A percentile compares a stretch with the other conserved stretches of the same genome.
These are phyloP conservation scores for Tragelaphus oryx DNA, from an alignment of 2,797 vertebrate species.

Conservation along the genomic window DNA sequence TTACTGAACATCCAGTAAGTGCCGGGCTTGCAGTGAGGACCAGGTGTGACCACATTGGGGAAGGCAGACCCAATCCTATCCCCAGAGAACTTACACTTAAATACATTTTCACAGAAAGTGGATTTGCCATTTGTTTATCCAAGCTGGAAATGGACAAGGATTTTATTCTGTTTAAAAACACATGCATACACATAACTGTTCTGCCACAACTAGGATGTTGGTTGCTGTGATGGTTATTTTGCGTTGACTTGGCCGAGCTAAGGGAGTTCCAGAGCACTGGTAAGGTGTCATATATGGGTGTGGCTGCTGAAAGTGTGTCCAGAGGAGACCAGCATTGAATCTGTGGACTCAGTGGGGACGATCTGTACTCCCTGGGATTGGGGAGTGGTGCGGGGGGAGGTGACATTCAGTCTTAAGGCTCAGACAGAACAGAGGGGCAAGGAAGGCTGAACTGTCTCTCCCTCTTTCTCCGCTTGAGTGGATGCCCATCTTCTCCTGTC, in stretches of 20 bases:
- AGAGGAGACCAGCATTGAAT: not conserved
- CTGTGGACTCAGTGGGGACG: not conserved
- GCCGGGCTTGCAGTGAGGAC: not conserved
- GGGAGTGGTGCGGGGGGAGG: not conserved
- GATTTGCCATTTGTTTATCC: not conserved
- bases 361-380: not conserved
- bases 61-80: not conserved
- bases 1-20: not conserved
- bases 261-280: not conserved
- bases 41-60: not conserved
- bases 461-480: not conserved
- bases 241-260: not conserved
- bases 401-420: not conserved
- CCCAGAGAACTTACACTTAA: not conserved
- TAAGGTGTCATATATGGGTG: not conserved
- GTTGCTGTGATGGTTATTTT: not conserved
- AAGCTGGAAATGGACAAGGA: not conserved
- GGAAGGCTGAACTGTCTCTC: not conserved
- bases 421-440: not conserved
- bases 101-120: not conserved
- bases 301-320: not conserved
- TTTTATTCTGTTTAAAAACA: constrained; percentile 11
- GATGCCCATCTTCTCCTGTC: not conserved
- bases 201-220: not conserved
- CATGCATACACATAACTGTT: not conserved